Evolutionary conservation across 1,140 invertebrate species (phyloP).

Genomic region (Drosophila cardini): DNA sequence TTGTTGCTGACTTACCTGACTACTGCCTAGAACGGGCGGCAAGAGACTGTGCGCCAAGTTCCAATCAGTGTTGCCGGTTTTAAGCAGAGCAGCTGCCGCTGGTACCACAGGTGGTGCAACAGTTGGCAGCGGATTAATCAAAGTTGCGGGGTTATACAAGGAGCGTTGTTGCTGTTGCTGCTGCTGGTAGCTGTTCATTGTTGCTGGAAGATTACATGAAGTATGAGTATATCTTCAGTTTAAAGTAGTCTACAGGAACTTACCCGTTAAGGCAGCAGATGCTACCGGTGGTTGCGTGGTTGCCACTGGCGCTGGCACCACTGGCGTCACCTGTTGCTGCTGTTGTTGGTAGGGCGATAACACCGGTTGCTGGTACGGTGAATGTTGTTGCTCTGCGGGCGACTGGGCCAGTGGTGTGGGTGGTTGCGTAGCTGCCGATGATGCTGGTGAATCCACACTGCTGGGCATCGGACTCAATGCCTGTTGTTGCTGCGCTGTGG

Average conservation of each 20-base stretch:
- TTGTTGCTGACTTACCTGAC: conserved; percentile 36
- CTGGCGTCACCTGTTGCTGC: conserved; percentile 56
- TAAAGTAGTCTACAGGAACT: neutral
- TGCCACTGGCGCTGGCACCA: conserved; percentile 51
- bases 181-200: conserved; percentile 45
- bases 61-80: conserved; percentile 61
- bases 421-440: conserved; percentile 76
- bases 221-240: neutral
- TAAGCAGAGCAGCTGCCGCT: conserved; percentile 32
- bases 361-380: conserved; percentile 78
- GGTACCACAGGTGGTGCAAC: conserved; percentile 12
- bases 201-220: conserved; percentile 22
- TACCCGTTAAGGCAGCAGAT: conserved; percentile 48
- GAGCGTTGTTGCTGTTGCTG: conserved; percentile 59
- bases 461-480: conserved; percentile 72
- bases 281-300: conserved; percentile 23
- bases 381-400: conserved; percentile 77
- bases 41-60: conserved; percentile 60
- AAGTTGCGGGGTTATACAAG: conserved; percentile 64
- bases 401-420: conserved; percentile 73
- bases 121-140: conserved; percentile 63
- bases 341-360: conserved; percentile 77
- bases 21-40: conserved; percentile 41
- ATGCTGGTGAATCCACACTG: conserved; percentile 76
- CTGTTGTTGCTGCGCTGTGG: conserved; percentile 66